Evolutionary conservation across 2,113 vertebrate genomes (phyloP).

Genomic region (Petromus typicus): DNA sequence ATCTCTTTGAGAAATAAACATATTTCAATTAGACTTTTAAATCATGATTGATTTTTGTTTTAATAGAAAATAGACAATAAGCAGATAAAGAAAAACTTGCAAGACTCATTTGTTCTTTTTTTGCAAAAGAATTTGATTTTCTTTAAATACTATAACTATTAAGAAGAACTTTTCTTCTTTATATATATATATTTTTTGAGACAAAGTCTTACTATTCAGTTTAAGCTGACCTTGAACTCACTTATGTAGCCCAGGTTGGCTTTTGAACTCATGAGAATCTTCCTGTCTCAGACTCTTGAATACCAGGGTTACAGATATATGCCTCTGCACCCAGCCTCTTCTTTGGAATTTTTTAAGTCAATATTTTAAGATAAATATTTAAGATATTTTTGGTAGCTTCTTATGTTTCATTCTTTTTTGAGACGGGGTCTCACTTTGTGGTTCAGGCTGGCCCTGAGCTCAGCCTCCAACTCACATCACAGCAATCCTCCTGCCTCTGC

Average conservation of each 20-base stretch:
- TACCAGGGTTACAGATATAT: background rate
- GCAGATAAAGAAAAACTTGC: background rate
- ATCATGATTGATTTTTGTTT: conserved; percentile 58
- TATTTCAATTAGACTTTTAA: conserved; percentile 40
- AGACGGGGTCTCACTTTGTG: no score
- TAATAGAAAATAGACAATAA: conserved; percentile 36
- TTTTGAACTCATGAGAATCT: background rate
- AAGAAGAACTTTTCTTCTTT: background rate
- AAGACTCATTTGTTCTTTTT: conserved; percentile 20
- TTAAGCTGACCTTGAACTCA: background rate
- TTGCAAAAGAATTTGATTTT: conserved; percentile 49
- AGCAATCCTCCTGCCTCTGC: no score
- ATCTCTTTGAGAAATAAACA: conserved; percentile 36
- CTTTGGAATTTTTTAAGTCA: conserved; percentile 56
- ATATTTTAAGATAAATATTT: conserved; percentile 50
- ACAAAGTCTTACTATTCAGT: background rate
- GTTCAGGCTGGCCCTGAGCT: no score
- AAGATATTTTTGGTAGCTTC: conserved; percentile 42
- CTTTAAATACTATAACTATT: background rate
- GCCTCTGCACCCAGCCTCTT: background rate
- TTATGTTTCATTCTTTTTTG: conserved; percentile 63
- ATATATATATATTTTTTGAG: background rate
- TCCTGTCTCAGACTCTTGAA: background rate
- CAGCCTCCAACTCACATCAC: no score
- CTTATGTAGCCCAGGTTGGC: background rate